Conservation (phyloP, 2,113 vertebrate species). For the Electrona antarctica region DNA sequence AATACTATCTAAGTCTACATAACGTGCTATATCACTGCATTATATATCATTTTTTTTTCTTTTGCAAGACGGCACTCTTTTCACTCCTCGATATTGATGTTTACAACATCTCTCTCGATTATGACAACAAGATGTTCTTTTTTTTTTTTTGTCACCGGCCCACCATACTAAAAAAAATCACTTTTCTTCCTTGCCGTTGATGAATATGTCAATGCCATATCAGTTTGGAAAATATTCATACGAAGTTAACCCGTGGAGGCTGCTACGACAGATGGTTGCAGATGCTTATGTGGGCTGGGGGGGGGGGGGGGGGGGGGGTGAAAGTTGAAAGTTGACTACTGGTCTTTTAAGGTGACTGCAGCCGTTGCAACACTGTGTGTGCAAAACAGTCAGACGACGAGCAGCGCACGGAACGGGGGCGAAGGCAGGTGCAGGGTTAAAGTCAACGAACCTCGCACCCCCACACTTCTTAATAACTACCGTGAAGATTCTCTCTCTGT, state of each 20-base stretch:
- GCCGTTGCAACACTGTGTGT: constrained; percentile 32
- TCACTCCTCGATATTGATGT: neutral
- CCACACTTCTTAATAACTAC: constrained; percentile 14
- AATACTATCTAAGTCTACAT: too few species aligned
- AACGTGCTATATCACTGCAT: too few species aligned
- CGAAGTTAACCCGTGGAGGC: constrained; percentile 57
- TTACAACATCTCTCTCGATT: neutral
- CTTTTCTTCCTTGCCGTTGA: too few species aligned
- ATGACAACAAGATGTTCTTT: neutral
- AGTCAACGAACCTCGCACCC: constrained; percentile 54
- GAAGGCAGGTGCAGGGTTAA: constrained; percentile 64
- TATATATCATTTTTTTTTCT: neutral
- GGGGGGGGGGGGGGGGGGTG: neutral
- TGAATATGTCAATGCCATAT: too few species aligned
- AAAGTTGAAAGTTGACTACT: constrained; percentile 39
- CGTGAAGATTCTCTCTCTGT: constrained; percentile 7
- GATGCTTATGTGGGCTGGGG: neutral
- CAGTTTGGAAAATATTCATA: constrained; percentile 23
- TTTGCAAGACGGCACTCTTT: neutral
- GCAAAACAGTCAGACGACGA: constrained; percentile 11
- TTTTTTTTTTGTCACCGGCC: neutral
- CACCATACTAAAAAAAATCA: too few species aligned
- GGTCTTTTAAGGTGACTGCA: constrained; percentile 69
- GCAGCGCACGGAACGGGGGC: constrained; percentile 46
- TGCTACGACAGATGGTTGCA: constrained; percentile 38